Evolutionary conservation across 2,888 invertebrate species (phyloP), one percentile per base, ranked within the genome.

Genomic region (Stenodema calcarata): DNA sequence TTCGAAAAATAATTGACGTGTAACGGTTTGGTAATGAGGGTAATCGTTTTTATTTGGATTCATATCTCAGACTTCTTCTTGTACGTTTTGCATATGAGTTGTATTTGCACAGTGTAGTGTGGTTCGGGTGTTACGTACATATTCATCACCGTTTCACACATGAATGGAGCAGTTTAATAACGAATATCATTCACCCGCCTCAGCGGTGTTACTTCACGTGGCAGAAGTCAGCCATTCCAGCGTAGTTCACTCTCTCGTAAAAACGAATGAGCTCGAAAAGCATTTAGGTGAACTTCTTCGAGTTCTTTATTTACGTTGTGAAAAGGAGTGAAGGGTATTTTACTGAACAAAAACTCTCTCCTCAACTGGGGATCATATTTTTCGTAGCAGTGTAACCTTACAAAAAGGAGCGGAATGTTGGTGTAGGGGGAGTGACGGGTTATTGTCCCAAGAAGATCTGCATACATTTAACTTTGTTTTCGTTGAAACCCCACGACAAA

Each of bases 401-500:
- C 62, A 62, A 62, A 62, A 62, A 62, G 62, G 27, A 62, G 62
- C 9, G n/a, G 62, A 62, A 23, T 4, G 35, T 4, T 35, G 35
- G 35, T 7, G 35, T n/a, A 18, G 62, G 62, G 1, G 62, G 62
- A 62, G n/a, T 62, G 62, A 62, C 62, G 62, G 62, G 23, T 62
- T 62, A 62, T 62, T 62, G 62, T 62, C 62, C 62, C 62, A 62
- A 62, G 62, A 23, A 62, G 62, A 62, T 62, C 62, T 62, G 62
- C 62, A 62, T 62, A 62, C 62, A 62, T 62, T 62, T 62, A 62
- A 62, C 62, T 62, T 62, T 62, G 62, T 62, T 62, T 62, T 62
- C 62, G 62, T 62, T 62, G 62, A 62, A 62, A 62, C 11, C 62
- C 62, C 62, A 18, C 62, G 62, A 62, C 62, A 62, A 62, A 62